Evolutionary conservation across 2,797 vertebrate genomes (phyloP), one percentile per base, ranked within the genome.

Genomic region (Falco concolor): DNA sequence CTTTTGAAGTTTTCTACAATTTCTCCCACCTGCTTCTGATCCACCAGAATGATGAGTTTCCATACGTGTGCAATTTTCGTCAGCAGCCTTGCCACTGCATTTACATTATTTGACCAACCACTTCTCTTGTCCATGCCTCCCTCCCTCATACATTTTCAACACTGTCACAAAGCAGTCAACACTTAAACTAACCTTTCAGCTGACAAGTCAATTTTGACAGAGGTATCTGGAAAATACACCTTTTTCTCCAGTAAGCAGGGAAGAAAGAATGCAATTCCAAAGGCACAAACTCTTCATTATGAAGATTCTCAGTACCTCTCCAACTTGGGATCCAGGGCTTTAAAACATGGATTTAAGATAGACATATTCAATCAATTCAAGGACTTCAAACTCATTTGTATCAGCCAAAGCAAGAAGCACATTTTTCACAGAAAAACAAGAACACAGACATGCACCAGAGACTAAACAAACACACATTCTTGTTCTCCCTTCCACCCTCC

Each of bases 21-120:
- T 52, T 82, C n/a, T 69, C 23, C 25, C 30, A 34, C 18, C 21
- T 19, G 23, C 19, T 89, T 27, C 17, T 0, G 0, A 28, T 45
- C 24, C 15, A 70, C 16, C 5, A 49, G 4, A 21, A 73, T 63
- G 34, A 72, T 13, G 4, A 72, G 76, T 60, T 76, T 74, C 67
- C 57, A 12, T 23, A 18, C 3, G 9, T 8, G n/a, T n/a, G 9
- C 65, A 64, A 7, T 28, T 72, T 59, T 59, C 85, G 36, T 54
- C 44, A 69, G 47, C 28, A 89, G 16, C 24, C 79, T 57, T 91
- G n/a, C 30, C 61, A 32, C 1, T 75, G 27, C 36, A 30, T 54
- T 84, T 73, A 68, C 45, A 23, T 4, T 20, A 44, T 27, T n/a
- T 47, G 40, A 57, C 27, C 73, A 56, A 52, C 19, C 16, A 27